phyloP scores from a whole-genome alignment of 2,113 vertebrate species.

The Oxyura jamaicensis region DNA sequence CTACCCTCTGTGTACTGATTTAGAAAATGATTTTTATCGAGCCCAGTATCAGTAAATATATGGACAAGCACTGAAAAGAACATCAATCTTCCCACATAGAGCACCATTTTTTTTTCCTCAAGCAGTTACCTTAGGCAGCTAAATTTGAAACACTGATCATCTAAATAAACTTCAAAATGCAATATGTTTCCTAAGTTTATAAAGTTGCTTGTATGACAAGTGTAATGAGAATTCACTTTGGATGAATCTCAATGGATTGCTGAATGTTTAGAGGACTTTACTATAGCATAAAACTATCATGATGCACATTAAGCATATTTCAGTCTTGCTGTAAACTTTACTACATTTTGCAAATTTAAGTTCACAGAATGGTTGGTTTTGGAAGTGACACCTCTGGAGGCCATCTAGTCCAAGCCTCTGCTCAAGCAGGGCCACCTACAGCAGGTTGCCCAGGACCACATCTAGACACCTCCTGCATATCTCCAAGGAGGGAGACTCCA shows the following conservation, averaged over 20 bases:
- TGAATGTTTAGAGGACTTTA: constrained; percentile 8
- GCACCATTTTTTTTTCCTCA: not conserved
- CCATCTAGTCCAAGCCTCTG: not conserved
- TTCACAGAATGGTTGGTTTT: not conserved
- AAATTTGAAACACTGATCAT: constrained; percentile 21
- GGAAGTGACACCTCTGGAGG: not conserved
- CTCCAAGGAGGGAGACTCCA: not conserved
- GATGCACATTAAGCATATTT: not conserved
- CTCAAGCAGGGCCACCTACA: not conserved
- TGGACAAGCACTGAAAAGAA: not conserved
- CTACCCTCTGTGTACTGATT: not conserved
- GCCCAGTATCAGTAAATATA: not conserved
- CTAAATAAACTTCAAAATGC: not conserved
- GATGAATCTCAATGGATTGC: not conserved
- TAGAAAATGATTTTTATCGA: not conserved
- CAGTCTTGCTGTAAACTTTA: constrained; percentile 24
- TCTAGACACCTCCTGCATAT: not conserved
- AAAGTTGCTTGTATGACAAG: constrained; percentile 2
- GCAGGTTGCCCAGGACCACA: not conserved
- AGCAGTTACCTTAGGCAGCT: constrained; percentile 10
- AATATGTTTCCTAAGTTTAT: constrained; percentile 5
- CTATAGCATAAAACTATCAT: not conserved
- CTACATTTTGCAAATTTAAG: not conserved
- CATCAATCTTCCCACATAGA: not conserved
- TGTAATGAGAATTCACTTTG: constrained; percentile 16